These are phyloP conservation scores for Thripadectes ignobilis DNA, from an alignment of 2,797 vertebrate species.

Conservation along the genomic window DNA sequence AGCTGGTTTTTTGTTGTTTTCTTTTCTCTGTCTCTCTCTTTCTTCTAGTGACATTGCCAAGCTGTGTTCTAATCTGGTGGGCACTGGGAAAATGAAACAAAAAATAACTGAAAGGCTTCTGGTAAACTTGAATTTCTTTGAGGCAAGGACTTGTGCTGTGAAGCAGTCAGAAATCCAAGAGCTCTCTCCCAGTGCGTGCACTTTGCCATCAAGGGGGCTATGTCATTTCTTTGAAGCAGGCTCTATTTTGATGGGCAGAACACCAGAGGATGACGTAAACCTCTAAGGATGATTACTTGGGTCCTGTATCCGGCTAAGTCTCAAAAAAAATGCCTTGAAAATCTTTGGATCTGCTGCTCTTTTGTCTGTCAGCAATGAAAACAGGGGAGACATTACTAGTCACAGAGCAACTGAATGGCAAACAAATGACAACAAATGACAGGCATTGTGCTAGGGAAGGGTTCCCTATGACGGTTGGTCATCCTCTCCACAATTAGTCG, in stretches of 20 bases:
- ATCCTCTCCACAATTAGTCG: not conserved
- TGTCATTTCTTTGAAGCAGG: conserved; percentile 73
- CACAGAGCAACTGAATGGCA: not conserved
- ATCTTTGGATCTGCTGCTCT: conserved; percentile 15
- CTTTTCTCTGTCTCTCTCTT: conserved; percentile 24
- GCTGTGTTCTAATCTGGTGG: conserved; percentile 54
- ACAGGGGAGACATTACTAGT: not conserved
- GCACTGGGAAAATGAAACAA: conserved; percentile 11
- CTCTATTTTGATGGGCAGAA: conserved; percentile 73
- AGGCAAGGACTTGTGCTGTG: conserved; percentile 48
- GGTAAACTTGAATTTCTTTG: conserved; percentile 32
- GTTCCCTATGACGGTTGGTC: not conserved
- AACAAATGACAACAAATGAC: not conserved
- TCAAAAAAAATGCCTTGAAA: conserved; percentile 44
- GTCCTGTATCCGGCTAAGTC: conserved; percentile 45
- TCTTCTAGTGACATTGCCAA: conserved; percentile 53
- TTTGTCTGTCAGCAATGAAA: conserved; percentile 19
- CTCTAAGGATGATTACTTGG: conserved; percentile 58
- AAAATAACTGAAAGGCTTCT: conserved; percentile 28
- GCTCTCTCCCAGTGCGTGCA: conserved; percentile 55
- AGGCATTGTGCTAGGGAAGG: not conserved
- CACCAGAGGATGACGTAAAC: conserved; percentile 73
- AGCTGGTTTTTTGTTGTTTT: not conserved
- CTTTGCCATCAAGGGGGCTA: conserved; percentile 59
- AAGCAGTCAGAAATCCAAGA: conserved; percentile 53